Percentiles rank a stretch among this genome's conserved stretches.
phyloP scores from a whole-genome alignment of 2,113 vertebrate species.

The Gymnocephalus cernua region DNA sequence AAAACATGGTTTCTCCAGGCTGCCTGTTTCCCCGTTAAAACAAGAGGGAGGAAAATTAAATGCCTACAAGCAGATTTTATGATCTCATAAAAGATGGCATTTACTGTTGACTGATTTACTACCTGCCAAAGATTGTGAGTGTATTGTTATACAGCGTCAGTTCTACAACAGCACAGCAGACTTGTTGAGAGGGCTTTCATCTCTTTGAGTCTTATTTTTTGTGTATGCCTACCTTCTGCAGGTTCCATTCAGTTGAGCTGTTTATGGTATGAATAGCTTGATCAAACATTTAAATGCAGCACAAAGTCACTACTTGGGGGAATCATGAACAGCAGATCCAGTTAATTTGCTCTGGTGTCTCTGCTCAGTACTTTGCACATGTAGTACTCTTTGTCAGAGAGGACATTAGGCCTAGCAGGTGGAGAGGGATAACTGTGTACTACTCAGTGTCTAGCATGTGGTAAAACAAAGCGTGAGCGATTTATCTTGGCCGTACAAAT shows the following conservation, averaged over 20 bases:
- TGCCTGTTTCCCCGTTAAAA: constrained; percentile 79
- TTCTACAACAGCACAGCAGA: constrained; percentile 62
- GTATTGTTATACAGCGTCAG: constrained; percentile 71
- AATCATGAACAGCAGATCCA: constrained; percentile 9
- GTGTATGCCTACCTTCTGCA: constrained; percentile 43
- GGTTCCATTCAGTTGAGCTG: constrained; percentile 34
- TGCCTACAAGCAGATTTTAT: constrained; percentile 84
- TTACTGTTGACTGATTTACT: constrained; percentile 85
- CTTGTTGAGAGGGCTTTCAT: constrained; percentile 70
- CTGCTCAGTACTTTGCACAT: constrained; percentile 30
- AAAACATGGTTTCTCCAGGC: constrained; percentile 75
- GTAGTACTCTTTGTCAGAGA: constrained; percentile 29
- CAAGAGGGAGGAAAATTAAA: constrained; percentile 80
- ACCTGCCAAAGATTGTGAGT: constrained; percentile 82
- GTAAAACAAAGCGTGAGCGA: constrained; percentile 74
- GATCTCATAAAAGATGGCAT: constrained; percentile 86
- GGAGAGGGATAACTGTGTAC: constrained; percentile 33
- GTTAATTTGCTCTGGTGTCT: constrained; percentile 22
- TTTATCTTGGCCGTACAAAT: constrained; percentile 80
- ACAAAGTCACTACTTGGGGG: neutral
- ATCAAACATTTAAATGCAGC: neutral
- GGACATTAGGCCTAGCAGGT: constrained; percentile 26
- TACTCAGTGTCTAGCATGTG: constrained; percentile 63
- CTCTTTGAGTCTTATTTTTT: constrained; percentile 44
- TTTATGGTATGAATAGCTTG: neutral